These are phyloP conservation scores for Dipodomys ordii DNA, from an alignment of 2,113 vertebrate genomes.

Conservation along the genomic window DNA sequence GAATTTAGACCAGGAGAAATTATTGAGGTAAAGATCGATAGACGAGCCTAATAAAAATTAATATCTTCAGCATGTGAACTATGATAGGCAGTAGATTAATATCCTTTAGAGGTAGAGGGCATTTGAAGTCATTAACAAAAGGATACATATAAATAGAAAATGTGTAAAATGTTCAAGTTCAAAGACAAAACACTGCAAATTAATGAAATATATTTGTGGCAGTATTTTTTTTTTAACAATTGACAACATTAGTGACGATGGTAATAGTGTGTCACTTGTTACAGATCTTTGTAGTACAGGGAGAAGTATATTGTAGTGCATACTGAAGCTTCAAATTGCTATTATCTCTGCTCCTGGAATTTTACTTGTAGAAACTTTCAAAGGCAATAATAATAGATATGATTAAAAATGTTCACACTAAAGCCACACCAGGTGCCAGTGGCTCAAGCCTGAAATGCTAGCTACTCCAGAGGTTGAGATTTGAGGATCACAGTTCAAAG, in stretches of 20 bases:
- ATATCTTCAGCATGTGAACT: slow-evolving; percentile 62
- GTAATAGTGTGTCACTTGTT: neutral
- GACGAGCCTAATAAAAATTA: slow-evolving; percentile 80
- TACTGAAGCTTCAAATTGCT: neutral
- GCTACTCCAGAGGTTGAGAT: no score
- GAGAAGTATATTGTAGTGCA: neutral
- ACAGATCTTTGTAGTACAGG: neutral
- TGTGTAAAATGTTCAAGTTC: slow-evolving; percentile 47
- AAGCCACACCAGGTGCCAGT: neutral
- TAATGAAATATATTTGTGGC: slow-evolving; percentile 34
- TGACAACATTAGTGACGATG: no score
- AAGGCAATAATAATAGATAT: slow-evolving; percentile 1
- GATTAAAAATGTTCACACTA: slow-evolving; percentile 32
- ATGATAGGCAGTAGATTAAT: slow-evolving; percentile 70
- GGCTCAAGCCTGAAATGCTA: no score
- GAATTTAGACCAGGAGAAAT: slow-evolving; percentile 70
- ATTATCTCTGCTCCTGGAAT: neutral
- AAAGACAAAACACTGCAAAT: slow-evolving; percentile 42
- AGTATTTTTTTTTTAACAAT: slow-evolving; percentile 52
- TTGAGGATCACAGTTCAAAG: no score
- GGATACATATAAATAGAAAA: slow-evolving; percentile 72
- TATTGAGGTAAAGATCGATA: slow-evolving; percentile 73
- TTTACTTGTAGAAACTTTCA: slow-evolving; percentile 17
- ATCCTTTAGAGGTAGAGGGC: slow-evolving; percentile 57
- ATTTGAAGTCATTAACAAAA: slow-evolving; percentile 73